Base-by-base conservation (phyloP, 2,888 invertebrate genomes). In the Caenorhabditis sp. region DNA sequence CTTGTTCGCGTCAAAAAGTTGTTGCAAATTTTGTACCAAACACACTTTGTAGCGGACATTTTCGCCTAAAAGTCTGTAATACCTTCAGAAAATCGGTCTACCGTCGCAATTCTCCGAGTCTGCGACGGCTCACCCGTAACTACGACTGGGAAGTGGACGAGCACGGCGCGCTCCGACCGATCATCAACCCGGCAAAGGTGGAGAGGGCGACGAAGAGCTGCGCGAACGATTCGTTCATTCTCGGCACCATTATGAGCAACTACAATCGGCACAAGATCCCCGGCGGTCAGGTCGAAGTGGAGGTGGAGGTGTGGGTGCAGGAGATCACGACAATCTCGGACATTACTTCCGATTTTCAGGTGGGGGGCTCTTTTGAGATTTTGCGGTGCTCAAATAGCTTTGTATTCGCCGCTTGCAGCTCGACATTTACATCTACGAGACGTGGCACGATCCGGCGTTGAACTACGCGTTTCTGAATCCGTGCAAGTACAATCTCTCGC, bases 371-470 rank as follows among this genome's bases (percentile, higher is more conserved):
- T 35, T 52, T 17, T 37, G 17, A 17, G 1, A 17, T 15, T 32
- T 15, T 37, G 13, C n/a, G n/a, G 15, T 26, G 11, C 37, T 24
- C n/a, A 46, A 17, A 45, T 53, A 39, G 8, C 17, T 46, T 9
- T n/a, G n/a, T n/a, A n/a, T n/a, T n/a, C n/a, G n/a, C n/a, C n/a
- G 2, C 68, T 80, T 86, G 45, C 73, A 89, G 85, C 78, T 89
- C 45, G 89, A 89, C 68, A 89, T 89, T 55, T 89, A 89, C 78
- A 89, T 89, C 68, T 85, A 84, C 22, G 89, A 89, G 63, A 88
- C 87, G 81, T 89, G 89, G 89, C 71, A 82, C 37, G 89, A 89
- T 65, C 86, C 86, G 1, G 87, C 86, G 1, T 79, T 89, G 2
- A 82, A 82, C 70, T 89, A 86, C 70, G 74, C 81, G 8, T 78